phyloP scores from a whole-genome alignment of 2,888 invertebrate genomes.

The Xestia rhomboidea region DNA sequence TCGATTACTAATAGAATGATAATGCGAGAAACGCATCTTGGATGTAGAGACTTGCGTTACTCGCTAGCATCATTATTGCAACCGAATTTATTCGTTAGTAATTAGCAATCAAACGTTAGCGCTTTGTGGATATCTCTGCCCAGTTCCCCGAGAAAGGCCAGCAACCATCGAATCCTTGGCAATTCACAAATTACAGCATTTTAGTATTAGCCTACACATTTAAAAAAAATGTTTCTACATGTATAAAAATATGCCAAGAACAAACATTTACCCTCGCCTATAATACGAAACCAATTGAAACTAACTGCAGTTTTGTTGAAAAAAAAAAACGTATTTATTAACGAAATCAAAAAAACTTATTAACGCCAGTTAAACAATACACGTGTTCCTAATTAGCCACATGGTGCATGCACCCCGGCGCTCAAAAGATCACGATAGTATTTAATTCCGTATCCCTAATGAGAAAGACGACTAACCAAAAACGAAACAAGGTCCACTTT shows the following conservation, averaged over 20 bases:
- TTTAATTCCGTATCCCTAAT: not conserved
- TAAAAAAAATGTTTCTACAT: not conserved
- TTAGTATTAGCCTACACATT: not conserved
- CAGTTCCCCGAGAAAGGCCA: not conserved
- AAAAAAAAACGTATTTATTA: not conserved
- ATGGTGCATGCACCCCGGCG: constrained; percentile 28
- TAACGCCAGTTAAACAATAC: not conserved
- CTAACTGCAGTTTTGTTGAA: not conserved
- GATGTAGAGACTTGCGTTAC: too few relatives aligned
- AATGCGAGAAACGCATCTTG: too few relatives aligned
- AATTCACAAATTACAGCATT: not conserved
- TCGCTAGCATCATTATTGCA: too few relatives aligned
- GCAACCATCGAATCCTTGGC: not conserved
- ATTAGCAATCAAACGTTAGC: too few relatives aligned
- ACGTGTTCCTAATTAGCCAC: constrained; percentile 18
- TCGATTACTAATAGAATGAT: too few relatives aligned
- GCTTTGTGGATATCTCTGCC: too few relatives aligned
- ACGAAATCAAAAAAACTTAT: not conserved
- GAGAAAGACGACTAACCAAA: not conserved
- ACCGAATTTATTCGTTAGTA: too few relatives aligned
- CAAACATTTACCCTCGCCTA: not conserved
- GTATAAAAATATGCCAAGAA: not conserved
- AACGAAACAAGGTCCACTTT: constrained; percentile 5
- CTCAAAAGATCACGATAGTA: not conserved
- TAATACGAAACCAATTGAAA: not conserved